Evolutionary conservation across 2,888 invertebrate genomes (phyloP).

Genomic region (Sabellastarte sp.): DNA sequence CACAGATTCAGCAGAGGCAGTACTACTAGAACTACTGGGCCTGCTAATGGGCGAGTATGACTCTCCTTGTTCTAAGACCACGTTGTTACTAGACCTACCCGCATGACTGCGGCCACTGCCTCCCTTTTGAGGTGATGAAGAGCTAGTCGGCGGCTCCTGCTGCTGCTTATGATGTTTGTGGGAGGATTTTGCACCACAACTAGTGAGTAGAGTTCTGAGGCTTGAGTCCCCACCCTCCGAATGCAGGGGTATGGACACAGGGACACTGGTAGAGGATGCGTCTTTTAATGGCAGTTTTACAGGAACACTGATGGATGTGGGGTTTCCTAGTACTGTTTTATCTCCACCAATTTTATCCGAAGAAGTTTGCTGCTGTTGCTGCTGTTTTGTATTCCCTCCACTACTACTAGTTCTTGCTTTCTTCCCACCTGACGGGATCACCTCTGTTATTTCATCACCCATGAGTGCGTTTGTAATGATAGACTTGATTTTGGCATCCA

Average conservation of each 20-base stretch:
- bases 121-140: too few species aligned
- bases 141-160: not conserved
- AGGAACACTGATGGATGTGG: too few species aligned
- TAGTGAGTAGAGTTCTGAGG: too few species aligned
- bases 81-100: not conserved
- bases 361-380: not conserved
- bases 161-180: not conserved
- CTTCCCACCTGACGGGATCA: too few species aligned
- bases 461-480: slow-evolving; percentile 66
- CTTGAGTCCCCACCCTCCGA: not conserved
- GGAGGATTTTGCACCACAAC: too few species aligned
- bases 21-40: slow-evolving; percentile 57
- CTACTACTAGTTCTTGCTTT: too few species aligned
- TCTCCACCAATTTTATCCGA: not conserved
- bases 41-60: slow-evolving; percentile 62
- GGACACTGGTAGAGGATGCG: slow-evolving; percentile 19
- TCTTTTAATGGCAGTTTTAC: too few species aligned
- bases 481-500: slow-evolving; percentile 84
- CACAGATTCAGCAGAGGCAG: slow-evolving; percentile 26
- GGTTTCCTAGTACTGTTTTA: too few species aligned
- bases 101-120: not conserved
- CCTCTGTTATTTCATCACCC: too few species aligned
- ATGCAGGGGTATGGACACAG: slow-evolving; percentile 19
- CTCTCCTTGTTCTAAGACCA: slow-evolving; percentile 29
- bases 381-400: too few species aligned